Conservation (phyloP, 2,113 vertebrate genomes). For the Numenius arquata region DNA sequence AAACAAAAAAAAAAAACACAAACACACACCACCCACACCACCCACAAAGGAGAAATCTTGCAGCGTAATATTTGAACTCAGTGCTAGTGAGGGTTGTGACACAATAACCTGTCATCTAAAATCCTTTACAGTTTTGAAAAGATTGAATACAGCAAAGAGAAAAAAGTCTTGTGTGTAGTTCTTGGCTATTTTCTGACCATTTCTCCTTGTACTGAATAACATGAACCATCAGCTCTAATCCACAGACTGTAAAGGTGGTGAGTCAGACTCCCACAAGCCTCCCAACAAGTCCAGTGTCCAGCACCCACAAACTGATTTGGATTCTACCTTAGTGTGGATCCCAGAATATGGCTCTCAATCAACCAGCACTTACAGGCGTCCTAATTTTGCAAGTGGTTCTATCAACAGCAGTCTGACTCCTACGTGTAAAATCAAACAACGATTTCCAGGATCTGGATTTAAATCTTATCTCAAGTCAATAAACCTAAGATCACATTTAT, state of each 20-base stretch:
- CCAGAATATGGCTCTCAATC: neutral
- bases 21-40: no score
- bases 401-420: neutral
- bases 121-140: neutral
- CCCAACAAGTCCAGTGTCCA: neutral
- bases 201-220: neutral
- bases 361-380: neutral
- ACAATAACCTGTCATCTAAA: neutral
- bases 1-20: neutral
- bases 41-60: neutral
- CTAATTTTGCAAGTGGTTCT: neutral
- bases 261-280: neutral
- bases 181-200: neutral
- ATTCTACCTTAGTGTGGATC: neutral
- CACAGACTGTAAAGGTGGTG: neutral
- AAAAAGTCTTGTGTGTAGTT: rapidly evolving
- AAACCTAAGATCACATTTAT: neutral
- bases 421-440: neutral
- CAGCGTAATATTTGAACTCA: neutral
- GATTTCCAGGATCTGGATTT: neutral
- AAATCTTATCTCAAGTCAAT: neutral
- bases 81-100: neutral
- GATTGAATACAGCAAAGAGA: neutral
- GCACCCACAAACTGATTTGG: neutral
- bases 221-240: neutral